phyloP scores from a whole-genome alignment of 2,113 vertebrate species.

The Dasyprocta punctata region DNA sequence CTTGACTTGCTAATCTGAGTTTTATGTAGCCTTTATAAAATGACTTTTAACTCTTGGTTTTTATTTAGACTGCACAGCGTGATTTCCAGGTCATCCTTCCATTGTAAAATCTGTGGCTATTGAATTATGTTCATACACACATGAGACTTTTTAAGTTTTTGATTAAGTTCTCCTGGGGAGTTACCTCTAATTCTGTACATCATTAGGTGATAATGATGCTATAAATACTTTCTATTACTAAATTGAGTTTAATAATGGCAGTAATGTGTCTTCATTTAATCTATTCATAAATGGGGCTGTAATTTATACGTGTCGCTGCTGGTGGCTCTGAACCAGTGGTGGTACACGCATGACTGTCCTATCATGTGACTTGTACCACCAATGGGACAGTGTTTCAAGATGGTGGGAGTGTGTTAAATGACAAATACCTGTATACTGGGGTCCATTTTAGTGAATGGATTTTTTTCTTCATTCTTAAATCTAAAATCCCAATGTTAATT shows the following conservation, averaged over 20 bases:
- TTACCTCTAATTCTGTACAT: background rate
- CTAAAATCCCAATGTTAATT: background rate
- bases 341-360: background rate
- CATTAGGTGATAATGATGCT: background rate
- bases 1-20: background rate
- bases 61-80: background rate
- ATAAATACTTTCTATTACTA: background rate
- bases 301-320: background rate
- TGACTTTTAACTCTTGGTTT: conserved; percentile 29
- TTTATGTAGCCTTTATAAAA: background rate
- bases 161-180: background rate
- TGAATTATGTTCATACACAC: background rate
- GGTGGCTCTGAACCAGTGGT: background rate
- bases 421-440: background rate
- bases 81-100: background rate
- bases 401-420: background rate
- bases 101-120: background rate
- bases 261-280: background rate
- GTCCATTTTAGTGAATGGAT: background rate
- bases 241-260: background rate
- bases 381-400: background rate
- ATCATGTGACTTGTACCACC: background rate
- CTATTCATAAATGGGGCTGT: background rate
- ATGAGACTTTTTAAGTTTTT: background rate
- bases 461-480: background rate